Conservation (phyloP, 1,140 invertebrate genomes). For the Orius insidiosus region DNA sequence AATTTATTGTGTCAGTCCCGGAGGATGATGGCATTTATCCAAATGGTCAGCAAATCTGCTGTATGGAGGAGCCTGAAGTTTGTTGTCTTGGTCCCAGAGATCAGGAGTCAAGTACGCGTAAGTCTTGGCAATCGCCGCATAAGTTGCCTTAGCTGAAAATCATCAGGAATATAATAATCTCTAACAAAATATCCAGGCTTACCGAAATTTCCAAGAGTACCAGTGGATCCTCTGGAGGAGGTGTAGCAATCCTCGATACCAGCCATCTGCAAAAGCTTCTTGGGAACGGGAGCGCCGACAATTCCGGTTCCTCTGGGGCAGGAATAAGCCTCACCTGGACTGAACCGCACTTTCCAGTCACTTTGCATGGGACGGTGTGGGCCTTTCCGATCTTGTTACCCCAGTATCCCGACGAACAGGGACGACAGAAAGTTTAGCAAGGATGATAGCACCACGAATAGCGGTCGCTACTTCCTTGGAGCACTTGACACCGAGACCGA, state of each 20-base stretch:
- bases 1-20: no score
- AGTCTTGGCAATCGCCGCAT: conserved; percentile 94
- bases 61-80: conserved; percentile 76
- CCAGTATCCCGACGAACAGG: conserved; percentile 99
- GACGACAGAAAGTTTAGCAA: conserved; percentile 96
- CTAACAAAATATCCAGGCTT: conserved; percentile 17
- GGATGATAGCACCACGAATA: conserved; percentile 95
- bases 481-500: conserved; percentile 97
- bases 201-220: conserved; percentile 94
- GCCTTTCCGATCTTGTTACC: conserved; percentile 99
- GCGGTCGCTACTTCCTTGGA: conserved; percentile 99
- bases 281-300: conserved; percentile 96
- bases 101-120: conserved; percentile 97
- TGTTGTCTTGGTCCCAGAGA: conserved; percentile 71
- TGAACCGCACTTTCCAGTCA: conserved; percentile 98
- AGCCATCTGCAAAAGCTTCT: conserved; percentile 96
- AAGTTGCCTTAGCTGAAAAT: conserved; percentile 83
- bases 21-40: conserved; percentile 44
- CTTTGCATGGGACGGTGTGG: conserved; percentile 99
- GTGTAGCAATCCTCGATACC: conserved; percentile 99
- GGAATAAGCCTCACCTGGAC: conserved; percentile 93
- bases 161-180: not conserved
- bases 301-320: conserved; percentile 97
- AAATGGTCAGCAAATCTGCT: conserved; percentile 85
- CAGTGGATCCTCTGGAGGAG: conserved; percentile 88